Evolutionary conservation across 2,113 vertebrate genomes (phyloP), one percentile per base, ranked within the genome.

Genomic region (Nanger granti): DNA sequence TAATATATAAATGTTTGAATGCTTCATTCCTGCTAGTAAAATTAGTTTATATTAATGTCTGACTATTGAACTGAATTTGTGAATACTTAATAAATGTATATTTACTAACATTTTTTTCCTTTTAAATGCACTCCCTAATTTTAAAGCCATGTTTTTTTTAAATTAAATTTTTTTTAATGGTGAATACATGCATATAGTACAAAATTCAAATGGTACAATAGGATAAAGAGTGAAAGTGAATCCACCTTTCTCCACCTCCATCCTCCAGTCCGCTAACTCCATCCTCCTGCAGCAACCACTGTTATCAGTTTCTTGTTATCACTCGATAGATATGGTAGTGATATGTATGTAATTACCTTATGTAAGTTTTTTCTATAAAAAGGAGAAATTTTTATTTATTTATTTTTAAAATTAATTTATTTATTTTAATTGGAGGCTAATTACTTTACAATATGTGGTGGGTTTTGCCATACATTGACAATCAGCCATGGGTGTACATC

Each of bases 101-200:
- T 84, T 95, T 94, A 62, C 49, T 90, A 92, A 37, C 41, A 93
- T 90, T 91, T 93, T 87, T 49, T 87, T 49, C 52, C 80, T 94
- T 60, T 44, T 54, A 94, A 57, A 28, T 59, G 88, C 84, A 79
- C 37, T 55, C 10, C 14, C 55, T 41, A 87, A 94, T 91, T 97
- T 96, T 91, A 91, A 97, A 97, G 26, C 10, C 89, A 44, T 82
- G 20, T n/a, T 59, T 86, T 91, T 94, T 79, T 31, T 14, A 83
- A 87, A 86, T 54, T 62, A 54, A 64, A 62, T 95, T 84, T 47
- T 95, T 80, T 97, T 94, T 66, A 93, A 49, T 76, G 76, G 26
- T 41, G 57, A 85, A 94, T 64, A 79, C 9, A 57, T 83, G 34
- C 41, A 85, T 66, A 52, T 41, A 7, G 24, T 52, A 69, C 6